Percentiles rank a stretch among this genome's conserved stretches.
These are phyloP conservation scores for Megamerina dolium DNA, from an alignment of 2,888 invertebrate genomes.

Conservation along the genomic window DNA sequence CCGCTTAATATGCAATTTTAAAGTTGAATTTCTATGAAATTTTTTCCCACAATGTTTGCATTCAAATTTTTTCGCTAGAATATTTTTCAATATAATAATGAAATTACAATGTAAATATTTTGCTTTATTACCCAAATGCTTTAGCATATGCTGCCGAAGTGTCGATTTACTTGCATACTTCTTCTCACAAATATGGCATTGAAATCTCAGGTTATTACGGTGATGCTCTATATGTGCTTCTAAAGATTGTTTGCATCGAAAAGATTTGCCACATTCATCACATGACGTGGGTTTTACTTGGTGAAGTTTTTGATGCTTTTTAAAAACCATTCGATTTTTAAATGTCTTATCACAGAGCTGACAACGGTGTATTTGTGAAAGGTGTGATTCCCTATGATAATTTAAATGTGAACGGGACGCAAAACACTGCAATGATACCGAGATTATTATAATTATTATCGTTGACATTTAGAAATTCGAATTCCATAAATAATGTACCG, in stretches of 20 bases:
- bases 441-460: neutral
- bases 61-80: constrained; percentile 51
- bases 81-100: too few relatives aligned
- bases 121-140: constrained; percentile 37
- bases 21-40: constrained; percentile 56
- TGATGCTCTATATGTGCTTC: constrained; percentile 60
- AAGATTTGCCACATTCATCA: constrained; percentile 57
- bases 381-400: constrained; percentile 64
- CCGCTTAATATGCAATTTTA: constrained; percentile 54
- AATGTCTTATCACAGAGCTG: constrained; percentile 60
- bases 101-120: too few relatives aligned
- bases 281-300: constrained; percentile 51
- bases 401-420: constrained; percentile 65
- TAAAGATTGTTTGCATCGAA: constrained; percentile 56
- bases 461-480: neutral
- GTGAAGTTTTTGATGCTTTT: constrained; percentile 64
- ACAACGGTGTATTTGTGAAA: constrained; percentile 25
- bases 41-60: constrained; percentile 58
- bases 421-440: constrained; percentile 55
- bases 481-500: too few relatives aligned
- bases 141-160: constrained; percentile 57
- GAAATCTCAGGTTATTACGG: constrained; percentile 56
- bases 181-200: constrained; percentile 52
- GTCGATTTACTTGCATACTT: constrained; percentile 61
- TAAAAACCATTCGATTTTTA: constrained; percentile 63